Evolutionary conservation across 1,140 invertebrate species (phyloP), one percentile per base, ranked within the genome.

Genomic region (Alviniconcha marisindica): DNA sequence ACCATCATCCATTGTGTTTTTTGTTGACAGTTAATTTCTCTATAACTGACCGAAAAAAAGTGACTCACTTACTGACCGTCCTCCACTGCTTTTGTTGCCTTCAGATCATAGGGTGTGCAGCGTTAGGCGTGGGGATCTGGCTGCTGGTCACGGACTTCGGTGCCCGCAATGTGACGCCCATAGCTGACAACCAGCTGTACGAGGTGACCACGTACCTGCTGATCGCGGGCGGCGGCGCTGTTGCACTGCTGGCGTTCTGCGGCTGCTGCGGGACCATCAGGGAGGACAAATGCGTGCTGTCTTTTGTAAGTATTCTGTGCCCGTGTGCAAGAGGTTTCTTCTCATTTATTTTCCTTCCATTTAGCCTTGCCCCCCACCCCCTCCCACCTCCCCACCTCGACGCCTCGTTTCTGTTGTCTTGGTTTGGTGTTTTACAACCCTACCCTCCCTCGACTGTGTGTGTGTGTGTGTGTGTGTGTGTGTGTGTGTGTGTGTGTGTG

Each of bases 221-320:
- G 48, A 88, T 92, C 77, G 89, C 88, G 0, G 91, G 89, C 5
- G 91, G 91, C 33, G 91, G 91, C 15, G 84, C 90, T 15, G 89
- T 92, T 66, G 89, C 91, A 0, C 85, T 92, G 15, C 85, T 92
- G 24, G 91, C 91, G 4, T 92, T 92, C 84, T 92, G 91, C 87
- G 91, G 91, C 7, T 92, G 91, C 83, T 92, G 91, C 80, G 91
- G 91, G 5, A 92, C 91, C 18, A 92, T 92, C 87, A 85, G 89
- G 33, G 91, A 92, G 83, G 91, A 92, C 81, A 91, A 84, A 88
- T 92, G 90, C 87, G 90, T 92, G 28, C 84, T 92, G 36, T 90
- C 89, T 74, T 92, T 92, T 90, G 91, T 92, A 88, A 91, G 91
- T 91, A 51, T n/a, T n/a, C n/a, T n/a, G n/a, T n/a, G n/a, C n/a